phyloP scores from a whole-genome alignment of 1,140 invertebrate genomes.

The Leptinotarsa texana region DNA sequence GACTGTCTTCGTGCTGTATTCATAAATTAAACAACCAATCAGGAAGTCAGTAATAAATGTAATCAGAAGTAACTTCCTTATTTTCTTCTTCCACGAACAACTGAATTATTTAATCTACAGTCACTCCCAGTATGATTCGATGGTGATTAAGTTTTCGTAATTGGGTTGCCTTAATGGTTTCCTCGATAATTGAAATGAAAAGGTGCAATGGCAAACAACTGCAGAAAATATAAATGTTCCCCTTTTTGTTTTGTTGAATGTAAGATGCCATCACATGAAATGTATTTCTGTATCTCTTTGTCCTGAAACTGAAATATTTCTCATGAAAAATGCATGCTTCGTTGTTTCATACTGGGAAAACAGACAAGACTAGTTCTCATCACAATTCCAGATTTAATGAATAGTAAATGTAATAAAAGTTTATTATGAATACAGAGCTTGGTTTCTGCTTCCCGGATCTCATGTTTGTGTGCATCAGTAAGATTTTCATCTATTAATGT shows the following conservation, averaged over 20 bases:
- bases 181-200: no score
- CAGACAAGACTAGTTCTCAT: neutral
- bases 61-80: no score
- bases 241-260: neutral
- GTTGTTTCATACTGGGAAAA: neutral
- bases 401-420: neutral
- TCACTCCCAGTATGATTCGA: no score
- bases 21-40: no score
- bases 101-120: no score
- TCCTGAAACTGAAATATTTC: neutral
- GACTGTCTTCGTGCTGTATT: no score
- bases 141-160: no score
- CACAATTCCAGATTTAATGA: neutral
- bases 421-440: neutral
- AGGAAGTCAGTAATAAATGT: no score
- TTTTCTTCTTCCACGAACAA: no score
- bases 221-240: neutral
- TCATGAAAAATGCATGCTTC: neutral
- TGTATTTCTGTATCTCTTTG: neutral
- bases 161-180: no score
- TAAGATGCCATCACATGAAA: neutral
- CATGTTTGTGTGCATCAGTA: neutral
- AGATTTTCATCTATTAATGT: neutral
- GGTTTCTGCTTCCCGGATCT: neutral
- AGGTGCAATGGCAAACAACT: no score